phyloP scores from a whole-genome alignment of 2,888 invertebrate genomes.

The Heliconius aoede region DNA sequence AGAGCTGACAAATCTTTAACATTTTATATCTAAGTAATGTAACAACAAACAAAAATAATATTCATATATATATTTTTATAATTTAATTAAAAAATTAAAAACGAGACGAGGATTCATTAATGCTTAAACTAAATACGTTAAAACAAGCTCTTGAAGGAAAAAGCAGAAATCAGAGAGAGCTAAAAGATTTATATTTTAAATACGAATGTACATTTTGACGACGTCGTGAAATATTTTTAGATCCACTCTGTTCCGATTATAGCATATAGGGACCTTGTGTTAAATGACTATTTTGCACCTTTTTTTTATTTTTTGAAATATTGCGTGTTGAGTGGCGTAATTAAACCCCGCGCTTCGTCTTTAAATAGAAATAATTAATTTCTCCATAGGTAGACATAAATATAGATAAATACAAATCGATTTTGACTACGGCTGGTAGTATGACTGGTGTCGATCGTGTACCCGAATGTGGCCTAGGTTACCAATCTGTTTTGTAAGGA shows the following conservation, averaged over 20 bases:
- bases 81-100: constrained; percentile 5
- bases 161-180: constrained; percentile 5
- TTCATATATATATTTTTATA: background rate
- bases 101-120: constrained; percentile 25
- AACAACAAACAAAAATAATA: background rate
- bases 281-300: no score
- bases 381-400: no score
- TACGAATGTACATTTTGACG: background rate
- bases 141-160: constrained; percentile 9
- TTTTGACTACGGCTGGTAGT: no score
- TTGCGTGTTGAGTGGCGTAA: background rate
- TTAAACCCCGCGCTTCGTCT: no score
- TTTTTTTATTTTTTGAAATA: background rate
- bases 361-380: no score
- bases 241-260: background rate
- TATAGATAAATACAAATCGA: no score
- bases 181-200: background rate
- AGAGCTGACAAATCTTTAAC: background rate
- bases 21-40: background rate
- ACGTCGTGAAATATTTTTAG: background rate
- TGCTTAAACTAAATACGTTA: constrained; percentile 30
- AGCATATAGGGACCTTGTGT: background rate
- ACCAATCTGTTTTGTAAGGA: no score
- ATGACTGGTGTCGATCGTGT: no score
- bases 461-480: no score